phyloP scores from a whole-genome alignment of 2,797 vertebrate species.

The Aplochiton taeniatus region DNA sequence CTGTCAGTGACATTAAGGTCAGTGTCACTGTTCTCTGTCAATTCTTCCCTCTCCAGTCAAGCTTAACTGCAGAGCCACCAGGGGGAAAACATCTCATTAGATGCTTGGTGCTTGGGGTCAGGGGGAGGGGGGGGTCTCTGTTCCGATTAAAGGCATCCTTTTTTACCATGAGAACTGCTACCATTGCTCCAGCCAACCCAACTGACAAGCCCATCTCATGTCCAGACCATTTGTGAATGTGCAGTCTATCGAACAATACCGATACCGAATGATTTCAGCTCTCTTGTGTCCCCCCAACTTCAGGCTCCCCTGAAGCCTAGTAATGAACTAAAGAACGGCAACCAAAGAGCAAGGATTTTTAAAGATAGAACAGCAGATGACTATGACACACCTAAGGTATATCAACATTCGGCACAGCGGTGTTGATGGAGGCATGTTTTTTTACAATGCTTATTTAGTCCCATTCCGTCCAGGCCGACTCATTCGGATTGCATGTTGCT shows the following conservation, averaged over 20 bases:
- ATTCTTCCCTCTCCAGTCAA: background rate
- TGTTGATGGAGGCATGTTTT: slow-evolving; percentile 25
- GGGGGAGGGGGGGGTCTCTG: background rate
- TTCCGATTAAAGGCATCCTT: background rate
- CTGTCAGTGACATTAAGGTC: slow-evolving; percentile 73
- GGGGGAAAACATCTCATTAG: background rate
- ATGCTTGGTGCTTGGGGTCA: background rate
- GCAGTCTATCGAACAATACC: background rate
- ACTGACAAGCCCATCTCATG: slow-evolving; percentile 1
- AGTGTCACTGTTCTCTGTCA: slow-evolving; percentile 16
- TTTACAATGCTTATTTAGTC: background rate
- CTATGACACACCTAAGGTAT: slow-evolving; percentile 57
- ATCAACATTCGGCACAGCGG: slow-evolving; percentile 9
- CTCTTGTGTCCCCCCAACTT: slow-evolving; percentile 24
- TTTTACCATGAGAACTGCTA: too few species aligned
- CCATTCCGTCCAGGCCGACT: background rate
- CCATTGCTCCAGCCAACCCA: background rate
- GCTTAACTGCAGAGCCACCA: background rate
- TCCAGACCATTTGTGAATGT: background rate
- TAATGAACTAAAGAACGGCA: slow-evolving; percentile 65
- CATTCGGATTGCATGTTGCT: slow-evolving; percentile 12
- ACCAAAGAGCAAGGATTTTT: slow-evolving; percentile 64
- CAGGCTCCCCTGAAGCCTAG: slow-evolving; percentile 55
- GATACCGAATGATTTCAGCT: slow-evolving; percentile 16
- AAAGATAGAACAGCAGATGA: slow-evolving; percentile 72